These are phyloP conservation scores for mouse (Mus musculus) DNA, from an alignment of 2,113 vertebrate genomes.

Conservation along the genomic window DNA sequence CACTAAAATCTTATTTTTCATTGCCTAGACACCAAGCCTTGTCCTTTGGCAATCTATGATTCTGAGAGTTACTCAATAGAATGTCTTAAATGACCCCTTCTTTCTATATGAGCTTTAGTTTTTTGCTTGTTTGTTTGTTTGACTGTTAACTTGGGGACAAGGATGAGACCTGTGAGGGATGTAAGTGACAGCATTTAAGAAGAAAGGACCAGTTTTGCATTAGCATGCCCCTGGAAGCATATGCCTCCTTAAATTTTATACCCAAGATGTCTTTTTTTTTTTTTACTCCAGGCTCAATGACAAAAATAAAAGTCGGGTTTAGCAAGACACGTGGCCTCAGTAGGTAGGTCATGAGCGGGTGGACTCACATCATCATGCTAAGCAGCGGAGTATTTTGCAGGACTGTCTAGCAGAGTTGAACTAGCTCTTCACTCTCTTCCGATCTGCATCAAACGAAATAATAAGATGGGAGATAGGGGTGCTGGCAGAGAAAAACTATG, in stretches of 20 bases:
- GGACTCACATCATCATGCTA: not conserved
- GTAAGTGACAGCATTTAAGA: not conserved
- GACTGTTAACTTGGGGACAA: not conserved
- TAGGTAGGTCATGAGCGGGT: not conserved
- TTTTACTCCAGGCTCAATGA: not conserved
- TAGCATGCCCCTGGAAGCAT: not conserved
- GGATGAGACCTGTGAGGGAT: not conserved
- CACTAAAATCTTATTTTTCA: not conserved
- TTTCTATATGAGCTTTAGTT: not conserved
- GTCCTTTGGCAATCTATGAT: not conserved
- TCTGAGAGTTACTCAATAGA: not conserved
- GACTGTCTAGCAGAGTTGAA: not conserved
- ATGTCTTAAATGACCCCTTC: not conserved
- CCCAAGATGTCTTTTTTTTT: too few relatives aligned
- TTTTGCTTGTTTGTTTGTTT: not conserved
- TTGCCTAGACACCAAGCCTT: not conserved
- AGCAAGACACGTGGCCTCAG: not conserved
- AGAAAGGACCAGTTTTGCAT: not conserved
- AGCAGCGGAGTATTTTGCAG: not conserved
- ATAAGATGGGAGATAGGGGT: not conserved
- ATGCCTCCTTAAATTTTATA: not conserved
- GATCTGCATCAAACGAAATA: not conserved
- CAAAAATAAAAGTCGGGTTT: conserved; percentile 24
- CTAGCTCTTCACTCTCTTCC: not conserved
- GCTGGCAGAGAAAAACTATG: not conserved